These are phyloP conservation scores for Molanna angustata DNA, from an alignment of 2,888 invertebrate species.

Conservation along the genomic window DNA sequence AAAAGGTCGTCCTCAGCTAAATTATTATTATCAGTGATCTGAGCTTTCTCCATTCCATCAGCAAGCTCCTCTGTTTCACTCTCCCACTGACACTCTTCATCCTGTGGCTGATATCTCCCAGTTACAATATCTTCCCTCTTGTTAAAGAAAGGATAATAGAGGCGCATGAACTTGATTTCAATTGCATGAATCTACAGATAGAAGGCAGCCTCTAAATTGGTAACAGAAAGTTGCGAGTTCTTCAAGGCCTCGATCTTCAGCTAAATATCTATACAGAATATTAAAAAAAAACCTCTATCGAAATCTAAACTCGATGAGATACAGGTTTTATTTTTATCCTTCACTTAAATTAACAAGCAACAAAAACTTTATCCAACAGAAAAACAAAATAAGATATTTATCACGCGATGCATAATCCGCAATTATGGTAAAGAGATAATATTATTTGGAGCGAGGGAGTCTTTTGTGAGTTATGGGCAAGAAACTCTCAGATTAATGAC, in stretches of 20 bases:
- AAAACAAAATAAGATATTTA: no score
- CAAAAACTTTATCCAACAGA: no score
- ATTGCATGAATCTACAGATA: constrained; percentile 91
- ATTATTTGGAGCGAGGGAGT: no score
- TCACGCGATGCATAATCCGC: no score
- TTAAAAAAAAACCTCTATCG: no score
- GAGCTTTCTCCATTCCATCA: constrained; percentile 63
- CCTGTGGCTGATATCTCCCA: constrained; percentile 82
- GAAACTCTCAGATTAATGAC: no score
- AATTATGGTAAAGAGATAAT: no score
- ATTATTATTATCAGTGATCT: constrained; percentile 49
- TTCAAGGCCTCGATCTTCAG: constrained; percentile 85
- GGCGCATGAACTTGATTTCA: constrained; percentile 84
- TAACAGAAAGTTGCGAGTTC: constrained; percentile 79
- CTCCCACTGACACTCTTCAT: constrained; percentile 86
- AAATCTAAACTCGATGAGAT: no score
- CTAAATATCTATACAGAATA: no score
- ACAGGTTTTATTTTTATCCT: no score
- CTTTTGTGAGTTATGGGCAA: no score
- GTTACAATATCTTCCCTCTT: constrained; percentile 65
- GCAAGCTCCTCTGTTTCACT: constrained; percentile 76
- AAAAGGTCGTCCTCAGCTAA: constrained; percentile 35
- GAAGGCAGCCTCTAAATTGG: constrained; percentile 87
- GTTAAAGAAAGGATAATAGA: constrained; percentile 75
- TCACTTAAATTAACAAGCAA: no score